Conservation (phyloP, 1,140 invertebrate species). For the Semibalanus balanoides region DNA sequence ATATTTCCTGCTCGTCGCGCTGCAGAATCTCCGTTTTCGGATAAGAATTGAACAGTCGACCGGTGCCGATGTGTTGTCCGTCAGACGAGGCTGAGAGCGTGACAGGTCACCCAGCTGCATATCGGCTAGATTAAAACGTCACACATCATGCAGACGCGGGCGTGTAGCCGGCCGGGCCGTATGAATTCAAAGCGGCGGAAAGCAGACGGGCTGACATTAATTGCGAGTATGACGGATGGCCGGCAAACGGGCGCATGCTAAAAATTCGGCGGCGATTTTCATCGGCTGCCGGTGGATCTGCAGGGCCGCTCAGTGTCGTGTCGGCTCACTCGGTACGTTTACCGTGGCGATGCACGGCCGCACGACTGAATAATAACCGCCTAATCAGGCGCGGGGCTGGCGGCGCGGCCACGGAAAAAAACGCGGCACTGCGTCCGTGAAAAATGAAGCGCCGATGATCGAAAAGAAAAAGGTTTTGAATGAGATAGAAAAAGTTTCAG, state of each 20-base stretch:
- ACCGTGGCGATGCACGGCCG: not conserved
- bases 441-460: not conserved
- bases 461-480: not conserved
- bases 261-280: not conserved
- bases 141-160: not conserved
- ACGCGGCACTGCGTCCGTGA: not conserved
- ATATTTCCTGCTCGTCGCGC: not conserved
- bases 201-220: not conserved
- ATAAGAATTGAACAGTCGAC: not conserved
- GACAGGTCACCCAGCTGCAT: not conserved
- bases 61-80: not conserved
- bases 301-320: not conserved
- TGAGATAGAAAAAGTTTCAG: not conserved
- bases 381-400: not conserved
- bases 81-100: not conserved
- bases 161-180: not conserved
- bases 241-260: not conserved
- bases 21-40: not conserved
- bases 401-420: not conserved
- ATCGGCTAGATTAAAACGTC: not conserved
- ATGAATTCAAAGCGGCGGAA: not conserved
- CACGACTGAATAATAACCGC: not conserved
- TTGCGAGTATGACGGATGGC: not conserved
- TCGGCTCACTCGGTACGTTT: not conserved
- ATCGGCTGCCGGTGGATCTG: not conserved